Evolutionary conservation across 2,113 vertebrate species (phyloP).

Genomic region (Xyliphius kryptos): DNA sequence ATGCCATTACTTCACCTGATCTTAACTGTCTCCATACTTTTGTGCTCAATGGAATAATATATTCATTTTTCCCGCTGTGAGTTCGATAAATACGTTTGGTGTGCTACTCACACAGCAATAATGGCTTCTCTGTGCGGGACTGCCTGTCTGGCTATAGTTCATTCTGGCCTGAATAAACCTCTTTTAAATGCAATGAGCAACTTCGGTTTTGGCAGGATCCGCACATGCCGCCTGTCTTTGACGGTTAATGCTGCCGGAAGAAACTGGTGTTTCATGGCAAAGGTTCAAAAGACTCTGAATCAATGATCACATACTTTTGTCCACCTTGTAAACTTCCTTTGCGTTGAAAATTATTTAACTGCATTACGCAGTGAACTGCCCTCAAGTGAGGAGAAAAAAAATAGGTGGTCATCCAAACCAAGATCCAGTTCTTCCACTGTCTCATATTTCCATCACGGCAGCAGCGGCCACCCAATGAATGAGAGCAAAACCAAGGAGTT

Average conservation of each 20-base stretch:
- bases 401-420: no score
- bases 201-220: slow-evolving; percentile 35
- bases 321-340: background rate
- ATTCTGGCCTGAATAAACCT: slow-evolving; percentile 38
- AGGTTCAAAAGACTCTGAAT: slow-evolving; percentile 24
- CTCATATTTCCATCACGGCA: no score
- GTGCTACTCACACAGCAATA: slow-evolving; percentile 10
- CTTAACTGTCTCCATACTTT: no score
- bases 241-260: slow-evolving; percentile 29
- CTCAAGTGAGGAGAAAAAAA: no score
- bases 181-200: slow-evolving; percentile 40
- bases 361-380: background rate
- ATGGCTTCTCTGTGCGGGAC: slow-evolving; percentile 28
- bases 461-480: no score
- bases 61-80: no score
- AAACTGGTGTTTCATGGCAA: slow-evolving; percentile 31
- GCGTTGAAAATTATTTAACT: background rate
- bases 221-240: slow-evolving; percentile 32
- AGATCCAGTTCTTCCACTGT: no score
- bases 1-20: no score
- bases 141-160: slow-evolving; percentile 29
- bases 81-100: slow-evolving; percentile 6
- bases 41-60: background rate
- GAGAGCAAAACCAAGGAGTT: no score
- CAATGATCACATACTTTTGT: slow-evolving; percentile 9